Conservation (phyloP, 1,140 invertebrate genomes). For the Magallana gigas region DNA sequence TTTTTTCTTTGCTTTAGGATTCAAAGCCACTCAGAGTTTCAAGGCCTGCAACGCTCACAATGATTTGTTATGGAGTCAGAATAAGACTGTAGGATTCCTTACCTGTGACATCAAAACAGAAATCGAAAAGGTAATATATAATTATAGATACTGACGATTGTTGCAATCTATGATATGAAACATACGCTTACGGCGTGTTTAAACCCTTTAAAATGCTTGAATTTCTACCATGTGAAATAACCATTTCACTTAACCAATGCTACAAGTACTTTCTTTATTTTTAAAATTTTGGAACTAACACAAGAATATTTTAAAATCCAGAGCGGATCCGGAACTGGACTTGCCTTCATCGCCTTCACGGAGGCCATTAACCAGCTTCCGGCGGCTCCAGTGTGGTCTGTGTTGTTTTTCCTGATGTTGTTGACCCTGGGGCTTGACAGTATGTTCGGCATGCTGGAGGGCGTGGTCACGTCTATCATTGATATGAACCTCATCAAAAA, state of each 20-base stretch:
- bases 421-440: conserved; percentile 93
- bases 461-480: conserved; percentile 59
- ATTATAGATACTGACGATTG: too few relatives aligned
- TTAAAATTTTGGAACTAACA: too few relatives aligned
- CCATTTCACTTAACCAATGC: too few relatives aligned
- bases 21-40: conserved; percentile 56
- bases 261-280: too few relatives aligned
- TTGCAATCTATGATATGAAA: too few relatives aligned
- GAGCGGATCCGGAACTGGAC: conserved; percentile 87
- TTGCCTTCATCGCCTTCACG: conserved; percentile 97
- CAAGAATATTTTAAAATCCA: conserved; percentile 26
- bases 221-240: too few relatives aligned
- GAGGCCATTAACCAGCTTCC: conserved; percentile 96
- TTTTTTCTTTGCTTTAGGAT: conserved; percentile 43
- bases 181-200: too few relatives aligned
- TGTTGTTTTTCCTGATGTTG: conserved; percentile 98
- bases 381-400: conserved; percentile 95
- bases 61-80: conserved; percentile 2
- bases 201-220: too few relatives aligned
- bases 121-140: not conserved
- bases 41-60: conserved; percentile 36
- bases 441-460: conserved; percentile 65
- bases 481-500: conserved; percentile 58
- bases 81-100: not conserved
- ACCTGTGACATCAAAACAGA: conserved; percentile 8